Evolutionary conservation across 2,797 vertebrate genomes (phyloP), one percentile per base, ranked within the genome.

Genomic region (Protonibea diacanthus): DNA sequence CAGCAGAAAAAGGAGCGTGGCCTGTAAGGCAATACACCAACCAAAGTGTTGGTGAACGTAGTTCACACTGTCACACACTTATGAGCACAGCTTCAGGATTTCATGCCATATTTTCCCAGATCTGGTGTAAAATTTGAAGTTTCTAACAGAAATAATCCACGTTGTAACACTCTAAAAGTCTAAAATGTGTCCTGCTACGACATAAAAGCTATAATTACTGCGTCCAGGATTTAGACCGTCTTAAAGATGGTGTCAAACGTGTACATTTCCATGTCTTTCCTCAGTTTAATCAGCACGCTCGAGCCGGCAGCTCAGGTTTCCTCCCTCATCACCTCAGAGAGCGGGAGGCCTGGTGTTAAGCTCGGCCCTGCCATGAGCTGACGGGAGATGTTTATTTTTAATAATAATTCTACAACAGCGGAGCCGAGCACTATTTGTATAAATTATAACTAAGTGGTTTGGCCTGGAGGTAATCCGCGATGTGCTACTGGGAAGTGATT

Each of bases 391-490:
- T 95, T 95, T 94, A 93, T 95, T 95, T 95, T 93, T 89, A 91
- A 92, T 93, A 94, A 95, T 95, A 93, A 95, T 92, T 91, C 84
- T 86, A 89, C 80, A 92, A 93, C 85, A 92, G 74, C 51, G 72
- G 80, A 83, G 80, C 84, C 80, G 70, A 76, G 89, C 64, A 87
- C 82, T 90, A 92, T 93, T 93, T 95, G 84, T 93, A 86, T 88
- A 93, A 92, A 91, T 92, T 91, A 91, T 88, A 88, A 86, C 82
- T 92, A 94, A 95, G 93, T 90, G 92, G 88, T 95, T 93, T 90
- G 88, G 91, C 88, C 93, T 92, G 91, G 88, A 88, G 88, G 75
- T 84, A 87, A 83, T 89, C 88, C 80, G 29, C 70, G 42, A 85
- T 27, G 71, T 74, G 91, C 91, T 93, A 90, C 93, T 78, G 86